Percentiles rank a stretch among this genome's conserved stretches.
These are phyloP conservation scores for Sebastes oblongus DNA, from an alignment of 2,797 vertebrate species.

Conservation along the genomic window DNA sequence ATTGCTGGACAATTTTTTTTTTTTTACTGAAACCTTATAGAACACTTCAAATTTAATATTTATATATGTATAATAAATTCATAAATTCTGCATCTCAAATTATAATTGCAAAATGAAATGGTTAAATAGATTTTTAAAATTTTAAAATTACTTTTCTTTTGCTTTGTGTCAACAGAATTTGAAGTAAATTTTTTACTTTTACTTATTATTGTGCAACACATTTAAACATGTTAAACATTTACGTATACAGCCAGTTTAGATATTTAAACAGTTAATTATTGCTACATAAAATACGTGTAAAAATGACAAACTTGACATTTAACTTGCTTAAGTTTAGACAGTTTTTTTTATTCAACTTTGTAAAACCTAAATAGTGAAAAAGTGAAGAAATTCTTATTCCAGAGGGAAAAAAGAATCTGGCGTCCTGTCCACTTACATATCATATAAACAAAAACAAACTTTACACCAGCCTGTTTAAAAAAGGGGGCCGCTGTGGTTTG, in stretches of 20 bases:
- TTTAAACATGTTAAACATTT: neutral
- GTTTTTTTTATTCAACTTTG: neutral
- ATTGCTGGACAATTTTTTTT: neutral
- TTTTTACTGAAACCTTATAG: neutral
- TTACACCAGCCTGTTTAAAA: slow-evolving; percentile 45
- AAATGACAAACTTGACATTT: neutral
- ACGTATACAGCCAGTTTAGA: neutral
- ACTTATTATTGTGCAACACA: neutral
- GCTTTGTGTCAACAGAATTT: neutral
- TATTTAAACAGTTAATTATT: neutral
- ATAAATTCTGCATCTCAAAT: neutral
- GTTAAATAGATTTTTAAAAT: neutral
- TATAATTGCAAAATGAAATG: neutral
- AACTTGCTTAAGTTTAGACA: neutral
- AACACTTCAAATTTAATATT: neutral
- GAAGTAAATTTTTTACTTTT: neutral
- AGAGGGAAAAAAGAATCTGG: neutral
- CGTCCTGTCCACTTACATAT: slow-evolving; percentile 27
- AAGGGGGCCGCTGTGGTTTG: slow-evolving; percentile 22
- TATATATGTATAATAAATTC: neutral
- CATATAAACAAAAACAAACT: slow-evolving; percentile 55
- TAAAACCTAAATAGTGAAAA: neutral
- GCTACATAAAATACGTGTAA: neutral
- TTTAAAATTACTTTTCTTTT: neutral
- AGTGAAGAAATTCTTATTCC: neutral